Conservation (phyloP, 2,797 vertebrate species). For the Paramormyrops hopkinsi region DNA sequence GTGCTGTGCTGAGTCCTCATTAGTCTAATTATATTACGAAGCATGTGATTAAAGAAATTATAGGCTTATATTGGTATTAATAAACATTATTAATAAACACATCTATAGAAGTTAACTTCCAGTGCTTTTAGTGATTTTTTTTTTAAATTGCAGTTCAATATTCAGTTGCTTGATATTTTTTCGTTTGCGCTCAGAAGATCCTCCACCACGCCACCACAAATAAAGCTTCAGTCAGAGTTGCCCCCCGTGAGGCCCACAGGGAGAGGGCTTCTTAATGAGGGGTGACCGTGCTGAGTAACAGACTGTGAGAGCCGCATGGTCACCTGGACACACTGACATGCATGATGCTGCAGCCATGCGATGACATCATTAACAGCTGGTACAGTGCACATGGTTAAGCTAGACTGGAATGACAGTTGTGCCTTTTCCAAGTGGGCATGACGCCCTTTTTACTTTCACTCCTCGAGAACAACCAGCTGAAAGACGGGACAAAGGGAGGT, state of each 20-base stretch:
- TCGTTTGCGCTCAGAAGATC: not conserved
- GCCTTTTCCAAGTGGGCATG: not conserved
- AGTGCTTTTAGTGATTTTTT: not conserved
- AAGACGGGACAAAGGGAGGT: not conserved
- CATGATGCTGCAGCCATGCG: not conserved
- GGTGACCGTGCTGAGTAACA: not conserved
- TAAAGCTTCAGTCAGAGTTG: not conserved
- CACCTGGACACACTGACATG: not conserved
- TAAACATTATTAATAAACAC: not conserved
- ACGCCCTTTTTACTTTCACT: not conserved
- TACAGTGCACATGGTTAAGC: not conserved
- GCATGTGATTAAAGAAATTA: slow-evolving; percentile 41
- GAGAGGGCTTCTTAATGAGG: not conserved
- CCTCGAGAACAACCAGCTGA: not conserved
- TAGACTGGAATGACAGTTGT: not conserved
- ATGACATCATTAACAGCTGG: not conserved
- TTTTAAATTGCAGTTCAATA: not conserved
- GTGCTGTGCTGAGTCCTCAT: slow-evolving; percentile 24
- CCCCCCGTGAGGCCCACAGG: not conserved
- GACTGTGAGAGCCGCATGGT: not conserved
- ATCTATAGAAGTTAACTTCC: not conserved
- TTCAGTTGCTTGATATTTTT: not conserved
- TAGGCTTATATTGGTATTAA: slow-evolving; percentile 24
- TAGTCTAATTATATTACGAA: slow-evolving; percentile 44
- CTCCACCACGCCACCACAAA: not conserved